Evolutionary conservation across 2,888 invertebrate genomes (phyloP).

Genomic region (Dryadula phaetusa): DNA sequence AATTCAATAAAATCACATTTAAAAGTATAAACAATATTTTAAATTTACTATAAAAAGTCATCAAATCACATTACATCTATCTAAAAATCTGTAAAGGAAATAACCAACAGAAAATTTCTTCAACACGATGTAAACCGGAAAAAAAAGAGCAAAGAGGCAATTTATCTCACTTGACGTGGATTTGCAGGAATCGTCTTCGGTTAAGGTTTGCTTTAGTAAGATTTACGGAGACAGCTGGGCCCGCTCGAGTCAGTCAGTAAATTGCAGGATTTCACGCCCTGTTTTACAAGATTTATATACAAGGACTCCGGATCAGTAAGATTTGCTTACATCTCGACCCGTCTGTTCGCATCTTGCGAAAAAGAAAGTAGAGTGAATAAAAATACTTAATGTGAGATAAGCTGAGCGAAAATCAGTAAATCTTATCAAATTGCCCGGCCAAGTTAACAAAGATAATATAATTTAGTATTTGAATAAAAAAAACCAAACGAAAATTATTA

Average conservation of each 20-base stretch:
- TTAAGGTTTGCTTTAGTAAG: constrained; percentile 20
- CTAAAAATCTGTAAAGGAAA: not conserved
- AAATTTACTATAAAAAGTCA: too few relatives aligned
- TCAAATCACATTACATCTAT: too few relatives aligned
- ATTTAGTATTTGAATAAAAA: too few relatives aligned
- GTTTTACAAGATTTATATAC: constrained; percentile 15
- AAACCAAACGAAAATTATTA: too few relatives aligned
- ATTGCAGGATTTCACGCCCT: constrained; percentile 22
- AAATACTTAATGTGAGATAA: too few relatives aligned
- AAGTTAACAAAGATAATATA: too few relatives aligned
- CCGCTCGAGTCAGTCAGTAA: not conserved
- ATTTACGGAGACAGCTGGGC: constrained; percentile 24
- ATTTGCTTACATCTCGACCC: not conserved
- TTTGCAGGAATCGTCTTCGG: constrained; percentile 6
- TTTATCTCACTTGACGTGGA: constrained; percentile 17
- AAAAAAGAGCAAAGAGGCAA: constrained; percentile 14
- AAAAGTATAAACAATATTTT: too few relatives aligned
- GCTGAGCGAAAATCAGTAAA: too few relatives aligned
- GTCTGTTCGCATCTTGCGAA: too few relatives aligned
- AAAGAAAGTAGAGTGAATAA: too few relatives aligned
- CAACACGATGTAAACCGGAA: not conserved
- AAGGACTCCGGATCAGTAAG: not conserved
- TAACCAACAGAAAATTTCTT: not conserved
- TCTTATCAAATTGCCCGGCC: too few relatives aligned
- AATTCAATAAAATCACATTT: too few relatives aligned